Evolutionary conservation across 2,888 invertebrate genomes (phyloP).

Genomic region (Agriopis marginaria): DNA sequence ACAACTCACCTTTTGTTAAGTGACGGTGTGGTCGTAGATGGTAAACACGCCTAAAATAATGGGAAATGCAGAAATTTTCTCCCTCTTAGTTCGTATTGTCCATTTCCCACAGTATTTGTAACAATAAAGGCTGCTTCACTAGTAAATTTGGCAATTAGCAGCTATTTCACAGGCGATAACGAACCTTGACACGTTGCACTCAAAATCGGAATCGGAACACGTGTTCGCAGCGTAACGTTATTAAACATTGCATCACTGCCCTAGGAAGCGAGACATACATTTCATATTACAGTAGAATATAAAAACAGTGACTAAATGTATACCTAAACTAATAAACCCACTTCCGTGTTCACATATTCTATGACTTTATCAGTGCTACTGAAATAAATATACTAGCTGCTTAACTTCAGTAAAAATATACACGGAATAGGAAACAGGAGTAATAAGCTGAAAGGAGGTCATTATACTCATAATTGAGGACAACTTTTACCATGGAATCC

Average conservation of each 20-base stretch:
- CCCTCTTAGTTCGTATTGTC: neutral
- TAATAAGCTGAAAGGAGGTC: too few species aligned
- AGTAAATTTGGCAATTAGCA: slow-evolving; percentile 42
- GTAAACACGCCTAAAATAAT: too few species aligned
- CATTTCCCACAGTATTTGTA: neutral
- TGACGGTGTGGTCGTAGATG: too few species aligned
- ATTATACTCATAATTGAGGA: too few species aligned
- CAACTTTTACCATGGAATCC: too few species aligned
- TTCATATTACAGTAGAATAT: slow-evolving; percentile 46
- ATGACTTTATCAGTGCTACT: neutral
- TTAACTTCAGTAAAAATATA: too few species aligned
- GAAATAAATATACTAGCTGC: neutral
- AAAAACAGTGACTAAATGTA: slow-evolving; percentile 10
- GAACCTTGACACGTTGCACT: slow-evolving; percentile 44
- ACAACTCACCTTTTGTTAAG: too few species aligned
- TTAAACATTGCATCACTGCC: slow-evolving; percentile 47
- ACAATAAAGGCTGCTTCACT: slow-evolving; percentile 13
- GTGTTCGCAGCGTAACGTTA: slow-evolving; percentile 33
- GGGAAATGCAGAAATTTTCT: neutral
- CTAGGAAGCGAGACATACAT: slow-evolving; percentile 59
- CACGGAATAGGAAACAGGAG: too few species aligned
- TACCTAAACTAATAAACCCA: neutral
- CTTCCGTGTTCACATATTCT: too few species aligned
- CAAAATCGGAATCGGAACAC: slow-evolving; percentile 39
- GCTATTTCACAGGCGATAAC: slow-evolving; percentile 31